Percentiles rank a stretch among this genome's conserved stretches.
These are phyloP conservation scores for Brachionus calyciflorus DNA, from an alignment of 1,140 invertebrate genomes.

Conservation along the genomic window DNA sequence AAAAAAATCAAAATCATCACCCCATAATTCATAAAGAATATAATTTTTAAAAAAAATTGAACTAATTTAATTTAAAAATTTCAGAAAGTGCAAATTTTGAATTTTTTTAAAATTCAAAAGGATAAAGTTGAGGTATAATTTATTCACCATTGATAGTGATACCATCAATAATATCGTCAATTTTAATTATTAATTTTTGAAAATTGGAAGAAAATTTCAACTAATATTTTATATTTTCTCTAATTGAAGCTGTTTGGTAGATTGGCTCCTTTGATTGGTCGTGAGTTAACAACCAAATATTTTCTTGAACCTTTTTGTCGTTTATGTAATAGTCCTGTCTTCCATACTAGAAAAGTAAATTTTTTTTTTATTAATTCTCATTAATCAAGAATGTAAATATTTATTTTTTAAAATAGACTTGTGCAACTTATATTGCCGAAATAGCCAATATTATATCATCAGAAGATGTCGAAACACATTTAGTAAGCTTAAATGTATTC, in stretches of 20 bases:
- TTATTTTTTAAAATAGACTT: neutral
- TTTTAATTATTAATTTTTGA: too few species aligned
- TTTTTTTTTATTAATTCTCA: neutral
- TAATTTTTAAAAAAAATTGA: neutral
- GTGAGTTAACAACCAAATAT: constrained; percentile 36
- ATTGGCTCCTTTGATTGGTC: constrained; percentile 26
- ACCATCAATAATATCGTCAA: too few species aligned
- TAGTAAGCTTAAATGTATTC: neutral
- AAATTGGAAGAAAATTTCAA: too few species aligned
- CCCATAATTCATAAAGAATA: too few species aligned
- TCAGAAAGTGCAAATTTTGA: neutral
- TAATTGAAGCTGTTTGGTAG: constrained; percentile 33
- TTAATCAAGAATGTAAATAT: neutral
- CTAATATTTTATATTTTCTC: too few species aligned
- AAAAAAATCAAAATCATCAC: too few species aligned
- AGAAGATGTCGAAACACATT: constrained; percentile 27
- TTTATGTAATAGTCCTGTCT: constrained; percentile 25
- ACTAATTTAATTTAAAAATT: neutral
- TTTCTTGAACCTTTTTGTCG: constrained; percentile 42
- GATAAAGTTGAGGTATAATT: neutral
- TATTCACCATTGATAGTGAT: too few species aligned
- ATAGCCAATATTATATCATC: constrained; percentile 34
- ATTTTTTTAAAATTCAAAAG: constrained; percentile 2
- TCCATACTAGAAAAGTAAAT: constrained; percentile 39
- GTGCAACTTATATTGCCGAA: constrained; percentile 37